These are phyloP conservation scores for Beroe forskalii DNA, from an alignment of 37 sponge, comb jelly and placozoan genomes.

Conservation along the genomic window DNA sequence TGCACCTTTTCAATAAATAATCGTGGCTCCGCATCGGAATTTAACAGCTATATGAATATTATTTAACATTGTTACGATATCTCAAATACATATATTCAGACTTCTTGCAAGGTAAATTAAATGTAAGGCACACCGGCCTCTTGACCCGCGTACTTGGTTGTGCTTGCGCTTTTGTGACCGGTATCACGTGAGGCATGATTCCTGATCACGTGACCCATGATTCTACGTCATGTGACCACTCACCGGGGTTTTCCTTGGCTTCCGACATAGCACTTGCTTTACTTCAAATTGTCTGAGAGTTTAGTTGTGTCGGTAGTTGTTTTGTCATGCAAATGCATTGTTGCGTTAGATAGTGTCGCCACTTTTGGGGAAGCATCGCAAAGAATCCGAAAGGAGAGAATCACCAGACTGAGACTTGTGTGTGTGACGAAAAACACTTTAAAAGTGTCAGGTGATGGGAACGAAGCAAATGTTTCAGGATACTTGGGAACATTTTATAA, in stretches of 20 bases:
- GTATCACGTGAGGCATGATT: neutral
- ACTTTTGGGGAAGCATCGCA: constrained; percentile 40
- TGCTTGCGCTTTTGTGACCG: neutral
- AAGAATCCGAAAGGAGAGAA: too few relatives aligned
- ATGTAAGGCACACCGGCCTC: too few relatives aligned
- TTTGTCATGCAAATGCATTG: neutral
- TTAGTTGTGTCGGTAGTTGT: constrained; percentile 55
- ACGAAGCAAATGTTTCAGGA: too few relatives aligned
- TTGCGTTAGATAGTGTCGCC: neutral
- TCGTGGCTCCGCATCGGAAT: neutral
- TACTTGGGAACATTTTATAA: too few relatives aligned
- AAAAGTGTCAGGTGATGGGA: too few relatives aligned
- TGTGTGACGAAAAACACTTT: too few relatives aligned
- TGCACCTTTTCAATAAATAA: neutral
- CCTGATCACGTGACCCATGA: constrained; percentile 20
- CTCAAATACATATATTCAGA: neutral
- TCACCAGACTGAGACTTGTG: too few relatives aligned
- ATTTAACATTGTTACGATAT: neutral
- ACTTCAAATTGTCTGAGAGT: constrained; percentile 57
- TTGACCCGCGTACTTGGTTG: constrained; percentile 12
- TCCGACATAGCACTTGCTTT: constrained; percentile 36
- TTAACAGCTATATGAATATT: neutral
- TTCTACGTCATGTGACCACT: neutral
- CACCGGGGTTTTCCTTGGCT: constrained; percentile 40
- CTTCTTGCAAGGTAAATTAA: neutral